Percentiles rank a stretch among this genome's conserved stretches.
These are phyloP conservation scores for Lasioglossum zephyrum DNA, from an alignment of 2,888 invertebrate species.

Conservation along the genomic window DNA sequence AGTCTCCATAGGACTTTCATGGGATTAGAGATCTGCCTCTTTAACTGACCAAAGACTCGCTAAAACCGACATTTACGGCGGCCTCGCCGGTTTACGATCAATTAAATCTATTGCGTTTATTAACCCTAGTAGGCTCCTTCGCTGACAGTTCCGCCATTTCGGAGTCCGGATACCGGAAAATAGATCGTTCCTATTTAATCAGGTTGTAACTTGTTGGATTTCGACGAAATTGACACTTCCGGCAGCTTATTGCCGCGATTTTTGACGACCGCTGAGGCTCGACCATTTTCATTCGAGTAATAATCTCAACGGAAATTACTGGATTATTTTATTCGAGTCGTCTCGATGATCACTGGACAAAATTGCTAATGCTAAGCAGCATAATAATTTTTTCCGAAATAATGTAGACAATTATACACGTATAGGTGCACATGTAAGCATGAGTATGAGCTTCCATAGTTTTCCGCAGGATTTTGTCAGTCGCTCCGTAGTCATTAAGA, in stretches of 20 bases:
- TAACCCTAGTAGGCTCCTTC: not conserved
- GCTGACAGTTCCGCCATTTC: not conserved
- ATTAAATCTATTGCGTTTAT: slow-evolving; percentile 11
- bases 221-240: not conserved
- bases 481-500: too few relatives aligned
- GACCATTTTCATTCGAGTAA: not conserved
- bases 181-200: not conserved
- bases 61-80: slow-evolving; percentile 4
- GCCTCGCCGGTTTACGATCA: not conserved
- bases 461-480: too few relatives aligned
- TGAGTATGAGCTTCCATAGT: too few relatives aligned
- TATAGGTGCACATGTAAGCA: too few relatives aligned
- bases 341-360: not conserved
- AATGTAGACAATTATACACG: too few relatives aligned
- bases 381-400: not conserved
- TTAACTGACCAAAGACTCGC: slow-evolving; percentile 11
- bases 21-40: slow-evolving; percentile 7
- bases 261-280: not conserved
- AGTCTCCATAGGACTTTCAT: not conserved
- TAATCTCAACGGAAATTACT: not conserved
- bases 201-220: not conserved
- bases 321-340: not conserved
- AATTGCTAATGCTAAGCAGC: not conserved
- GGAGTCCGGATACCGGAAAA: not conserved
- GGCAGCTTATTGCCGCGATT: not conserved